Evolutionary conservation across 1,140 invertebrate genomes (phyloP).

Genomic region (Lasioglossum albipes): DNA sequence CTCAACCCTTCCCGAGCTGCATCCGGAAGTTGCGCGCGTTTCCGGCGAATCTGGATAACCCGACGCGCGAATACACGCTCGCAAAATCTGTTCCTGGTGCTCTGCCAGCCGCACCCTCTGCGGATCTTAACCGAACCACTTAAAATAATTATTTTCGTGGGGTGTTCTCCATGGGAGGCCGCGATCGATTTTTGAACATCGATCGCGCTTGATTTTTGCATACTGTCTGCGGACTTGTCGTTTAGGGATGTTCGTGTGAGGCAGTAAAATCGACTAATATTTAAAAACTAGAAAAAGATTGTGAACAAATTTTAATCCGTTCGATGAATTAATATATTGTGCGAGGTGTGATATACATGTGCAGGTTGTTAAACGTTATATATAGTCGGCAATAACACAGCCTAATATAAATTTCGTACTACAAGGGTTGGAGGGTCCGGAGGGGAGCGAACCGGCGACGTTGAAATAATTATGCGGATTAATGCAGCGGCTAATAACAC

Average conservation of each 20-base stretch:
- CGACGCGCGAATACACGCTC: conserved; percentile 14
- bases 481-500: conserved; percentile 5
- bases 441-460: neutral
- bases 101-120: conserved; percentile 40
- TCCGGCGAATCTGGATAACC: conserved; percentile 53
- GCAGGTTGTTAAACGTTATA: no score
- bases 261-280: no score
- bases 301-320: no score
- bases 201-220: no score
- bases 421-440: neutral
- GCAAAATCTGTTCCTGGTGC: conserved; percentile 44
- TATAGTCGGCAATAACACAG: neutral
- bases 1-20: neutral
- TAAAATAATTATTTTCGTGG: neutral
- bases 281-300: no score
- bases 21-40: conserved; percentile 17
- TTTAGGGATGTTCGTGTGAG: no score
- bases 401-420: neutral
- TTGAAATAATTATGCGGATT: conserved; percentile 38
- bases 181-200: no score
- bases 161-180: no score
- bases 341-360: no score
- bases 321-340: no score
- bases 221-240: no score
- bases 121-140: conserved; percentile 14